Percentiles rank a stretch among this genome's conserved stretches.
These are phyloP conservation scores for Corbicula japonica DNA, from an alignment of 2,888 invertebrate genomes.

Conservation along the genomic window DNA sequence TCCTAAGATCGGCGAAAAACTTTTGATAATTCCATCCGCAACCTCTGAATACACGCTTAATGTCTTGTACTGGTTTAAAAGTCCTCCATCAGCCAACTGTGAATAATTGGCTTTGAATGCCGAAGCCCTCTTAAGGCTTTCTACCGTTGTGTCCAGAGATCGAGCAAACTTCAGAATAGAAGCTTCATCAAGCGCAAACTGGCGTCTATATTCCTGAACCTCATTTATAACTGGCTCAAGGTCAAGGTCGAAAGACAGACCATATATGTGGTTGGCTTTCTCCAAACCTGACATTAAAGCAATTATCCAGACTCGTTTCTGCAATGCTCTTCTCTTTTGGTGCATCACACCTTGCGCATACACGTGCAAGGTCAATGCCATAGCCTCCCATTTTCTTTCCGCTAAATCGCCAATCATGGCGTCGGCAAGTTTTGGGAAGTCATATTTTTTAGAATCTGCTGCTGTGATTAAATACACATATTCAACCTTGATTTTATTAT, in stretches of 20 bases:
- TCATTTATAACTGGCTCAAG: constrained; percentile 48
- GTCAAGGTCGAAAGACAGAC: constrained; percentile 50
- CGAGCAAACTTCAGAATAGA: constrained; percentile 51
- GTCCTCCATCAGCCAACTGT: constrained; percentile 42
- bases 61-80: constrained; percentile 44
- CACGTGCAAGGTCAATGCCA: constrained; percentile 55
- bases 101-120: constrained; percentile 60
- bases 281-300: constrained; percentile 49
- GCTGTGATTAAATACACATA: constrained; percentile 53
- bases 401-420: constrained; percentile 50
- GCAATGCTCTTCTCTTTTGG: constrained; percentile 55
- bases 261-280: constrained; percentile 44
- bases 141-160: constrained; percentile 51
- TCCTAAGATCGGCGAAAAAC: constrained; percentile 56
- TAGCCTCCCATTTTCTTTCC: constrained; percentile 56
- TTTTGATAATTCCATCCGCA: constrained; percentile 53
- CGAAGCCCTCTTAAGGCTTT: constrained; percentile 54
- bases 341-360: constrained; percentile 55
- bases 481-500: constrained; percentile 45
- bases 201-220: constrained; percentile 53
- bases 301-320: constrained; percentile 59
- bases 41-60: constrained; percentile 56
- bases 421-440: constrained; percentile 55
- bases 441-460: constrained; percentile 51
- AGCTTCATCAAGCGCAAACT: constrained; percentile 58